phyloP scores from a whole-genome alignment of 30 jellyfish, hydroid and myxozoan species.

The Hydractinia echinata region DNA sequence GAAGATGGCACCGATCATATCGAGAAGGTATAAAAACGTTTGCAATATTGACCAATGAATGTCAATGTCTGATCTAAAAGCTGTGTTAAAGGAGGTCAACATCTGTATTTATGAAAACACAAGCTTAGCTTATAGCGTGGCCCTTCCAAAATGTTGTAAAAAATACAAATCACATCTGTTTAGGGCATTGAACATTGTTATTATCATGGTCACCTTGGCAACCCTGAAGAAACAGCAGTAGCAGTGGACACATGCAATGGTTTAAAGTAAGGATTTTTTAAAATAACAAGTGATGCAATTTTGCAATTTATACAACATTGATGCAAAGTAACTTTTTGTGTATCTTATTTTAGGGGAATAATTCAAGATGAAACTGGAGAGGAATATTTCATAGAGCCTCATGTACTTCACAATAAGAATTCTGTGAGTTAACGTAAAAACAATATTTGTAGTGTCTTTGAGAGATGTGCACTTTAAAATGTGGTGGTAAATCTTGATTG shows the following conservation, averaged over 20 bases:
- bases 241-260: conserved; percentile 71
- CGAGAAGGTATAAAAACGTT: background rate
- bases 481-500: too few relatives aligned
- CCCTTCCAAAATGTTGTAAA: too few relatives aligned
- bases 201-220: conserved; percentile 57
- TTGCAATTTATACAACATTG: background rate
- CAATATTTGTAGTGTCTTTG: too few relatives aligned
- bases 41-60: background rate
- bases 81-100: too few relatives aligned
- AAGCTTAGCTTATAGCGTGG: too few relatives aligned
- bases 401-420: background rate
- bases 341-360: conserved; percentile 45
- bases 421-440: too few relatives aligned
- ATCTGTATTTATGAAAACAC: too few relatives aligned
- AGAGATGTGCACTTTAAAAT: too few relatives aligned
- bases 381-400: conserved; percentile 54
- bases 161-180: too few relatives aligned
- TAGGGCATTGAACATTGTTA: conserved; percentile 58
- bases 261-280: conserved; percentile 28
- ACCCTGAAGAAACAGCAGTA: conserved; percentile 41
- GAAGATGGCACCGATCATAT: background rate
- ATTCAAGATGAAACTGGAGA: conserved; percentile 62
- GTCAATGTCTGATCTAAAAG: too few relatives aligned
- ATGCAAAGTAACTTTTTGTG: too few relatives aligned
- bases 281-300: background rate